A percentile compares a stretch with the other conserved stretches of the same genome.
Evolutionary conservation across 2,113 vertebrate species (phyloP).

Genomic region (Hepsetus odoe): DNA sequence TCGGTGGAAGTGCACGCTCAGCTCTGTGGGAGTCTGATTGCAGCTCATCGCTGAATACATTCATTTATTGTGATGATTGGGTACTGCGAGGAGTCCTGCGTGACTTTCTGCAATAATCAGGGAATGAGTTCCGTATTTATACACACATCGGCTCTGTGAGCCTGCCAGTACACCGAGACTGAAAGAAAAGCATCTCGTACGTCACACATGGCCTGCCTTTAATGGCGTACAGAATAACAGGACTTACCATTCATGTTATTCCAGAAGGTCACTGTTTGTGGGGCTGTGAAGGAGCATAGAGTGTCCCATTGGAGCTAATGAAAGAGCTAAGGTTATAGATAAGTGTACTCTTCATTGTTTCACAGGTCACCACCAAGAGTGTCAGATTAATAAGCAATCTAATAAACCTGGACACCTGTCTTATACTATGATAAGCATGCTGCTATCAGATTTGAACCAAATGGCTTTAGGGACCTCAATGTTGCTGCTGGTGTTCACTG

Average conservation of each 20-base stretch:
- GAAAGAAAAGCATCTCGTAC: conserved; percentile 47
- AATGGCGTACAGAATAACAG: conserved; percentile 44
- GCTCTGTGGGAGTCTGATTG: conserved; percentile 55
- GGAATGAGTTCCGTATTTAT: conserved; percentile 31
- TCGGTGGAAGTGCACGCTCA: conserved; percentile 42
- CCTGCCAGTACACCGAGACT: conserved; percentile 30
- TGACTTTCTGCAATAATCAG: conserved; percentile 51
- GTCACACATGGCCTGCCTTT: conserved; percentile 54
- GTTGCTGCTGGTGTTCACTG: not conserved
- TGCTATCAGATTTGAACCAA: not conserved
- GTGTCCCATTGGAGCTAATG: conserved; percentile 11
- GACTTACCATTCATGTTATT: conserved; percentile 49
- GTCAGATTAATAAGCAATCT: conserved; percentile 11
- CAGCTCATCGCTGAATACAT: conserved; percentile 52
- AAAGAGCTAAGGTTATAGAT: conserved; percentile 39
- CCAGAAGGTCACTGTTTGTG: conserved; percentile 55
- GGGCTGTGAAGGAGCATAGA: conserved; percentile 29
- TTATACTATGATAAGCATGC: conserved; percentile 34
- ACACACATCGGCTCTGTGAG: conserved; percentile 12
- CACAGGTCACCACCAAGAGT: conserved; percentile 30
- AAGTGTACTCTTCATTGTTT: conserved; percentile 37
- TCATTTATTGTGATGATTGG: conserved; percentile 58
- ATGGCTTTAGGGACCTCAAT: not conserved
- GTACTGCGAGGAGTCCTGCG: conserved; percentile 46
- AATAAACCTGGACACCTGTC: conserved; percentile 2